Evolutionary conservation across 2,888 invertebrate species (phyloP), one percentile per base, ranked within the genome.

Genomic region (Cheilosia urbana): DNA sequence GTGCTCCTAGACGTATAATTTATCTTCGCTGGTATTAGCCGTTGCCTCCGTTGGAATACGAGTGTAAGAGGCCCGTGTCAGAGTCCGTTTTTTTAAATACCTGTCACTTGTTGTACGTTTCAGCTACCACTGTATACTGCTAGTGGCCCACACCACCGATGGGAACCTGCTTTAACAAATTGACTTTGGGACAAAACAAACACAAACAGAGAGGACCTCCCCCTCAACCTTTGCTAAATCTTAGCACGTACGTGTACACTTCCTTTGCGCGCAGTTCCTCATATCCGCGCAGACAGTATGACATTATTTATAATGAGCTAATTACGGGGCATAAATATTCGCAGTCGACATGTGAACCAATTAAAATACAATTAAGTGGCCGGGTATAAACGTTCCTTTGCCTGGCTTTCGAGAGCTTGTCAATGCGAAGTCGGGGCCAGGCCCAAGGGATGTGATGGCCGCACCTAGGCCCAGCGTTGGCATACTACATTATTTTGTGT

Each of bases 281-380:
- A 80, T 71, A 84, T 80, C 58, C 58, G 63, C 55, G 42, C 78
- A 87, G 87, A 80, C 87, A 87, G 87, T 85, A 87, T 78, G 87
- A 88, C 87, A 88, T 88, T 88, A 87, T 87, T 88, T 88, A 88
- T 88, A 88, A 88, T 88, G 87, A 88, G 88, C 88, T 88, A 88
- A 88, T 88, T 88, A 87, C 87, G 84, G 88, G 87, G 87, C 88
- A 88, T 88, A 88, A 88, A 88, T 87, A 88, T 85, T 87, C 83
- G 82, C 75, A 68, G 77, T 78, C 81, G 88, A 88, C 88, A 88
- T 89, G 88, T 88, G 87, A 88, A 88, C 88, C 88, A 88, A 88
- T 88, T 88, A 88, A 88, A 88, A 88, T 87, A 87, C 88, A 88
- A 88, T 88, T 88, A 88, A 87, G 82, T 87, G 87, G 78, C 73